These are phyloP conservation scores for Grapholita molesta DNA, from an alignment of 1,140 invertebrate species.

Conservation along the genomic window DNA sequence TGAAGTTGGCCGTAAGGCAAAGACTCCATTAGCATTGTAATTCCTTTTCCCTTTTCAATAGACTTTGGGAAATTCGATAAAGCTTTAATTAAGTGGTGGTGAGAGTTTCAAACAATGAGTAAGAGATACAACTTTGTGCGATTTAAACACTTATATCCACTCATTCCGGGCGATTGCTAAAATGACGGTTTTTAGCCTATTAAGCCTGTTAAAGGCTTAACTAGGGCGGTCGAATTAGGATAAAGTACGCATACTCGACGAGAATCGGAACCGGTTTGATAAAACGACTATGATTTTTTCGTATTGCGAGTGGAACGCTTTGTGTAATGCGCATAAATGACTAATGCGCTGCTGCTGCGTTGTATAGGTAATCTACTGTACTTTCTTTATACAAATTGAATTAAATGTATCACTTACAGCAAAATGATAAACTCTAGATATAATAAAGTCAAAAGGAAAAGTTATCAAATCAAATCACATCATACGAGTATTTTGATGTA, in stretches of 20 bases:
- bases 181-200: conserved; percentile 14
- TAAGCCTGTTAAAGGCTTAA: conserved; percentile 8
- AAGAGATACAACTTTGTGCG: conserved; percentile 11
- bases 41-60: conserved; percentile 36
- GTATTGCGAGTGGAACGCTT: background rate
- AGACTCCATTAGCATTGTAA: conserved; percentile 53
- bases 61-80: conserved; percentile 45
- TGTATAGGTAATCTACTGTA: too few species aligned
- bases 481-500: too few species aligned
- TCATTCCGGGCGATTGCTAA: conserved; percentile 3
- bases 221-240: background rate
- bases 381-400: too few species aligned
- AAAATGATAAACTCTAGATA: too few species aligned
- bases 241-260: background rate
- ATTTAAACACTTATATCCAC: conserved; percentile 1
- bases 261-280: background rate
- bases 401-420: too few species aligned
- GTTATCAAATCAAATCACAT: too few species aligned
- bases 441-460: too few species aligned
- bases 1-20: conserved; percentile 27
- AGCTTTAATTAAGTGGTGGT: conserved; percentile 21
- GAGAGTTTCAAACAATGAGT: conserved; percentile 15
- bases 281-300: background rate
- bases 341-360: too few species aligned
- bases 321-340: too few species aligned